These are phyloP conservation scores for Anolis sagrei DNA, from an alignment of 2,113 vertebrate genomes.

Conservation along the genomic window DNA sequence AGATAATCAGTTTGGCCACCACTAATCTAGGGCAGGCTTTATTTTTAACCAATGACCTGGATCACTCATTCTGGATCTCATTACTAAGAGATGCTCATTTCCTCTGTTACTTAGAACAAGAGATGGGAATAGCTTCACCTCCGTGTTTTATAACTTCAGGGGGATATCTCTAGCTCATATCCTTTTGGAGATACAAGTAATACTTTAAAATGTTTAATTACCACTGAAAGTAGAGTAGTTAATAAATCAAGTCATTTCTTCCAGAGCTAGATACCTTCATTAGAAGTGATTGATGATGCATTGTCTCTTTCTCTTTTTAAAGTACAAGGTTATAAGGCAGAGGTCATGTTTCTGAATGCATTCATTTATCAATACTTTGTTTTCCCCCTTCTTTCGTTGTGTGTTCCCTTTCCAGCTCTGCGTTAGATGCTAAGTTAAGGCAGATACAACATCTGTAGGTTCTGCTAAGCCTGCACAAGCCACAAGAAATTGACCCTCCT, in stretches of 20 bases:
- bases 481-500: neutral
- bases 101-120: neutral
- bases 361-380: conserved; percentile 38
- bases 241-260: conserved; percentile 31
- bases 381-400: conserved; percentile 8
- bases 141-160: conserved; percentile 28
- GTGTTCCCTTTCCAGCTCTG: neutral
- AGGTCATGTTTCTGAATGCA: conserved; percentile 9
- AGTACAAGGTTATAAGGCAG: conserved; percentile 21
- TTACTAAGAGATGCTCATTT: neutral
- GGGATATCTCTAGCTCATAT: conserved; percentile 20
- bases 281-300: conserved; percentile 3
- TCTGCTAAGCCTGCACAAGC: neutral
- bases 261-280: conserved; percentile 17
- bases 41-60: conserved; percentile 16
- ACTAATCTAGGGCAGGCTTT: neutral
- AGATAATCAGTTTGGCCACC: neutral
- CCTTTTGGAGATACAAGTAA: conserved; percentile 16
- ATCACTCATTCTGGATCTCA: neutral
- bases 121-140: neutral
- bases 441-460: neutral
- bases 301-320: conserved; percentile 12
- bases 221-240: conserved; percentile 19
- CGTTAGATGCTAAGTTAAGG: neutral
- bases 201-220: conserved; percentile 41